phyloP scores from a whole-genome alignment of 1,140 invertebrate species.

The Papilio dardanus region DNA sequence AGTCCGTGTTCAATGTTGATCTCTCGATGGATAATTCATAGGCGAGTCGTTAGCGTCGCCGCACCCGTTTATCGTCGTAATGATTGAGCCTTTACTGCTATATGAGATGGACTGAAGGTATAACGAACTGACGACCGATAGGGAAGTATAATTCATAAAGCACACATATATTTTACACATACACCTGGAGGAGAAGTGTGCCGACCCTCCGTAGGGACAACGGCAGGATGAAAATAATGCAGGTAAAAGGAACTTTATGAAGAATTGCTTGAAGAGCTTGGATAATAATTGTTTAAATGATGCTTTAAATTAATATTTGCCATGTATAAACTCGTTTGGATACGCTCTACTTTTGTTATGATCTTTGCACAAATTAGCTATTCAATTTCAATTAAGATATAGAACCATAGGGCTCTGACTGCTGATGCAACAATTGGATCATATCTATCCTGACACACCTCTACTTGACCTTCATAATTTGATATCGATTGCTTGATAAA shows the following conservation, averaged over 20 bases:
- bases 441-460: background rate
- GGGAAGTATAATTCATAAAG: no score
- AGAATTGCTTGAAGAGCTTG: background rate
- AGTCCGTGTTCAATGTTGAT: background rate
- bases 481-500: background rate
- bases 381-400: background rate
- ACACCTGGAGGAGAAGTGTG: no score
- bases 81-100: conserved; percentile 50
- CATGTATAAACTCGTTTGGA: background rate
- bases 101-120: conserved; percentile 28
- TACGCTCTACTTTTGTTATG: background rate
- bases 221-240: no score
- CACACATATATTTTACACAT: no score
- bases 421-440: background rate
- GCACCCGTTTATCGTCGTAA: conserved; percentile 45
- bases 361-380: background rate
- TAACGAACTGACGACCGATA: no score
- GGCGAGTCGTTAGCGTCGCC: conserved; percentile 45
- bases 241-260: background rate
- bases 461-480: background rate
- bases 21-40: conserved; percentile 48
- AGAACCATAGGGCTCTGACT: background rate
- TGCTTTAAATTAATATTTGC: background rate
- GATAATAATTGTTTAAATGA: background rate
- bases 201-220: no score